A percentile compares a stretch with the other conserved stretches of the same genome.
Evolutionary conservation across 2,113 vertebrate species (phyloP).

Genomic region (Tor tambroides): DNA sequence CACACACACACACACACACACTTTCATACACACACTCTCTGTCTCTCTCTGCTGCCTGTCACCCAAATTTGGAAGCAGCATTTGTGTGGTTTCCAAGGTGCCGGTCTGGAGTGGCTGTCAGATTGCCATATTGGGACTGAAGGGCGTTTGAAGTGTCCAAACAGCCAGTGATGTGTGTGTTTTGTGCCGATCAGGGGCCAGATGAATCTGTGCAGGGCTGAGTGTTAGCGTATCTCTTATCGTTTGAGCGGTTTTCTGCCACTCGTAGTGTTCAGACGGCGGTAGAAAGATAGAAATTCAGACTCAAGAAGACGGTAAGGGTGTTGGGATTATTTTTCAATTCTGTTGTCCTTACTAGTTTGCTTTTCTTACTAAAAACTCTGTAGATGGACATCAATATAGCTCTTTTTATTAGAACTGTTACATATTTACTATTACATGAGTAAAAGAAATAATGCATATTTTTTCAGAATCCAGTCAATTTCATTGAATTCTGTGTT

Average conservation of each 20-base stretch:
- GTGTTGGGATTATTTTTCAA: not conserved
- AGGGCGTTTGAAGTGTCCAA: constrained; percentile 54
- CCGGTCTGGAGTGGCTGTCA: constrained; percentile 65
- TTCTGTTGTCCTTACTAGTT: not conserved
- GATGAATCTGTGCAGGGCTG: not conserved
- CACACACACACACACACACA: too few relatives aligned
- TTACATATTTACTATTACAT: too few relatives aligned
- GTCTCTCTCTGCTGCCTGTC: constrained; percentile 52
- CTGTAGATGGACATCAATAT: not conserved
- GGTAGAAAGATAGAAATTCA: not conserved
- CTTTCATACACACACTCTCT: constrained; percentile 59
- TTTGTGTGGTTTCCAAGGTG: constrained; percentile 76
- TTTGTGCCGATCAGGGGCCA: not conserved
- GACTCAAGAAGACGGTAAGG: constrained; percentile 34
- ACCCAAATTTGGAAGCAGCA: constrained; percentile 35
- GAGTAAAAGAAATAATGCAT: too few relatives aligned
- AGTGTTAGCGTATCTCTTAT: not conserved
- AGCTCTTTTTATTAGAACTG: too few relatives aligned
- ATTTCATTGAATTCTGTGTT: too few relatives aligned
- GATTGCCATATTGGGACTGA: constrained; percentile 50
- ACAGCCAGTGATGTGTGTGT: constrained; percentile 20
- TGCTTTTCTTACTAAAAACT: not conserved
- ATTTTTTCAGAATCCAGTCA: too few relatives aligned
- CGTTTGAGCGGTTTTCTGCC: not conserved
- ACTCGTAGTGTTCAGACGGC: not conserved